Conservation (phyloP, 30 jellyfish, hydroid and myxozoan species). For the Catostylus mosaicus region DNA sequence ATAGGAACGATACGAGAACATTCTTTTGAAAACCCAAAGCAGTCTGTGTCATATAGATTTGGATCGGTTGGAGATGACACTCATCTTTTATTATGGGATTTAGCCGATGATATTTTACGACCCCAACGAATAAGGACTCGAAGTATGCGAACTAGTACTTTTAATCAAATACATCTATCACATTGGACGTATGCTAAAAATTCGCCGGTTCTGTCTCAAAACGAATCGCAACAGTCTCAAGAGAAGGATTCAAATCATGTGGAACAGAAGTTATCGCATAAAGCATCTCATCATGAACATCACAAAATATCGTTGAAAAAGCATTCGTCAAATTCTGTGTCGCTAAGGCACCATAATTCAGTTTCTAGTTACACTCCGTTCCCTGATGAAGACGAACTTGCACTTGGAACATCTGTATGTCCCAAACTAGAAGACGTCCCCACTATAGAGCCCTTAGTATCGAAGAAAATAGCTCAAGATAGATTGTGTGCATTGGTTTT, state of each 20-base stretch:
- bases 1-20: conserved; percentile 47
- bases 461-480: conserved; percentile 89
- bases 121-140: conserved; percentile 92
- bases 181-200: conserved; percentile 80
- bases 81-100: conserved; percentile 90
- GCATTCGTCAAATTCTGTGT: conserved; percentile 59
- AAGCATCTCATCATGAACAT: conserved; percentile 42
- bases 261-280: conserved; percentile 25
- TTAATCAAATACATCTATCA: conserved; percentile 53
- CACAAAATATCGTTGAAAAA: conserved; percentile 39
- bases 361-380: conserved; percentile 83
- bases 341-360: conserved; percentile 76
- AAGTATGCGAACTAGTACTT: conserved; percentile 78
- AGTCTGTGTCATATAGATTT: conserved; percentile 74
- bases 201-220: conserved; percentile 25
- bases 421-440: conserved; percentile 88
- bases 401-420: conserved; percentile 76
- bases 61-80: conserved; percentile 99
- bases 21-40: conserved; percentile 38
- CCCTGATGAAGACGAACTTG: conserved; percentile 70
- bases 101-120: conserved; percentile 84
- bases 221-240: conserved; percentile 18
- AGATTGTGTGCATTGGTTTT: conserved; percentile 89
- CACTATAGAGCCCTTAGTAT: conserved; percentile 85
- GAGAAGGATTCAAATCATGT: conserved; percentile 22